Conservation (phyloP, 2,113 vertebrate genomes). For the Pionites leucogaster region DNA sequence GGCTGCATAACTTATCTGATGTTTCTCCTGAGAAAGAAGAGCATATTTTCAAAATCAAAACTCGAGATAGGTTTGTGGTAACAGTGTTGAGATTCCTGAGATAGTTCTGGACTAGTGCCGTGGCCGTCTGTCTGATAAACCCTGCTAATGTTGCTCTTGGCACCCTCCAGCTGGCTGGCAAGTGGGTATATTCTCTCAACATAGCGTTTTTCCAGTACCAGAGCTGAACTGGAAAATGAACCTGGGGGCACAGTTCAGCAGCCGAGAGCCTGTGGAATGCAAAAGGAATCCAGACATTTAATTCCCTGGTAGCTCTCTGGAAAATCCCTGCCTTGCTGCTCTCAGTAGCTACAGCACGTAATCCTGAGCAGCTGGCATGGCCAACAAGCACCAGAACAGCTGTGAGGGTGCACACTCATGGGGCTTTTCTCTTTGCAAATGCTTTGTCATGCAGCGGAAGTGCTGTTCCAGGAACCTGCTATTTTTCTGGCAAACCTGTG, state of each 20-base stretch:
- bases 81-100: slow-evolving; percentile 35
- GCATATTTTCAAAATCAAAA: slow-evolving; percentile 36
- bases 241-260: background rate
- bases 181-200: background rate
- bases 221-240: slow-evolving; percentile 18
- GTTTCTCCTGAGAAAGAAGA: background rate
- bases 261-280: slow-evolving; percentile 17
- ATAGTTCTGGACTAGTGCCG: background rate
- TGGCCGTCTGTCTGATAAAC: background rate
- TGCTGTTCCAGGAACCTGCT: background rate
- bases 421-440: background rate
- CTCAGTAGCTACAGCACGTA: background rate
- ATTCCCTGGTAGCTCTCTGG: slow-evolving; percentile 34
- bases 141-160: background rate
- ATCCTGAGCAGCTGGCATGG: background rate
- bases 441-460: background rate
- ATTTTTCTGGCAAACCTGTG: background rate
- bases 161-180: background rate
- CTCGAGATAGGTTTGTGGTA: background rate
- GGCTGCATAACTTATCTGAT: background rate
- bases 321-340: slow-evolving; percentile 41
- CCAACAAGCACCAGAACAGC: background rate
- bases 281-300: slow-evolving; percentile 52
- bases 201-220: background rate
- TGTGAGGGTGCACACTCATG: background rate